Conservation (phyloP, 2,113 vertebrate species). For the Neomonachus schauinslandi region DNA sequence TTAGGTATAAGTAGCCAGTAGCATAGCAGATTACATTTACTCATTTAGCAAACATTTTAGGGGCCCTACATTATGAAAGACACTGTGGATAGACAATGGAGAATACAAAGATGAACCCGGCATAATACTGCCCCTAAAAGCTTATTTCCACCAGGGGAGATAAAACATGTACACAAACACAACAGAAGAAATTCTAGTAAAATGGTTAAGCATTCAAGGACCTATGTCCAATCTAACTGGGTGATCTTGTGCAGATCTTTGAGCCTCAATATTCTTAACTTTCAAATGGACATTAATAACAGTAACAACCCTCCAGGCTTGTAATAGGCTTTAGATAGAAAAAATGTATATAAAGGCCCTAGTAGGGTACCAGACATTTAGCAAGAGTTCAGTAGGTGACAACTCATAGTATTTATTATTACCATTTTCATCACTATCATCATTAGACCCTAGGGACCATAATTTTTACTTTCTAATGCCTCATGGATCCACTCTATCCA, state of each 20-base stretch:
- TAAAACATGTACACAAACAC: background rate
- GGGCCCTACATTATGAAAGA: background rate
- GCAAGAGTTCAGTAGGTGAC: constrained; percentile 29
- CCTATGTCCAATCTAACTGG: background rate
- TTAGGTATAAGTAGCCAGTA: constrained; percentile 10
- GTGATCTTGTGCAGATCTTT: constrained; percentile 1
- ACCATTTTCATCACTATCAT: background rate
- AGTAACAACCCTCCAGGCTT: background rate
- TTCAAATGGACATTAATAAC: background rate
- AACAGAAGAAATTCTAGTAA: background rate
- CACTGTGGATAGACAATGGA: background rate
- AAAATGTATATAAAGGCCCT: constrained; percentile 1
- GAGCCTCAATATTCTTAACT: constrained; percentile 9
- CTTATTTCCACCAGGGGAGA: background rate
- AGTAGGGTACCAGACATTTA: background rate
- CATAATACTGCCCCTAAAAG: background rate
- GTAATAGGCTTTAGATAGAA: constrained; percentile 1
- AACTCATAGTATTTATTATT: constrained; percentile 10
- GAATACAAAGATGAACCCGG: constrained; percentile 18
- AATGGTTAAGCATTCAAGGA: background rate
- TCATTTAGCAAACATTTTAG: constrained; percentile 14
- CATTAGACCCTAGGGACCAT: background rate
- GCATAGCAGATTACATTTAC: constrained; percentile 7
- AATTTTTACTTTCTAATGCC: constrained; percentile 18
- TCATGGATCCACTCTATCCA: background rate